A percentile compares a stretch with the other conserved stretches of the same genome.
phyloP scores from a whole-genome alignment of 2,113 vertebrate species.

The Corvus hawaiiensis region DNA sequence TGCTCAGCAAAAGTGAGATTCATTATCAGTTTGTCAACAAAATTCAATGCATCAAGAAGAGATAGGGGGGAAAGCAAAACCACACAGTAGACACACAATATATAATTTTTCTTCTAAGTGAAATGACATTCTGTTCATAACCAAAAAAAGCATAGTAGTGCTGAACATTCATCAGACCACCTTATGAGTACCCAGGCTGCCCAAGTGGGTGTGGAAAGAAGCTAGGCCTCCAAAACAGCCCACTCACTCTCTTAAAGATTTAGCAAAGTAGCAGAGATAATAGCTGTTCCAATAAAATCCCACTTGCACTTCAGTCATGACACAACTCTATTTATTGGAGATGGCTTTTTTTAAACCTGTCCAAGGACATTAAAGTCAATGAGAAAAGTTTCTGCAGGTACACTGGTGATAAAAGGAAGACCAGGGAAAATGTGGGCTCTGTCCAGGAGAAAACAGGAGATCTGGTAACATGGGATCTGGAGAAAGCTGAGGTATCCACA shows the following conservation, averaged over 20 bases:
- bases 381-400: background rate
- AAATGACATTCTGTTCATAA: background rate
- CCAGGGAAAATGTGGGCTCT: background rate
- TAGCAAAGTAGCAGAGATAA: background rate
- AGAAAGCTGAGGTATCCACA: background rate
- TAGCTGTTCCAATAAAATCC: background rate
- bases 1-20: background rate
- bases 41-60: background rate
- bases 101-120: background rate
- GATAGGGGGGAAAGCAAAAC: fast-evolving
- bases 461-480: background rate
- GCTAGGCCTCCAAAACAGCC: background rate
- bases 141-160: background rate
- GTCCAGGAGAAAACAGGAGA: background rate
- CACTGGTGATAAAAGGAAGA: background rate
- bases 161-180: background rate
- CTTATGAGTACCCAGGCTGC: background rate
- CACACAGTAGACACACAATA: fast-evolving
- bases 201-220: background rate
- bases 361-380: background rate
- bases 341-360: background rate
- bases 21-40: background rate
- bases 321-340: background rate
- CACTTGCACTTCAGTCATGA: background rate
- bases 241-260: background rate